Conservation (phyloP, 2,113 vertebrate genomes). For the Gulo gulo region DNA sequence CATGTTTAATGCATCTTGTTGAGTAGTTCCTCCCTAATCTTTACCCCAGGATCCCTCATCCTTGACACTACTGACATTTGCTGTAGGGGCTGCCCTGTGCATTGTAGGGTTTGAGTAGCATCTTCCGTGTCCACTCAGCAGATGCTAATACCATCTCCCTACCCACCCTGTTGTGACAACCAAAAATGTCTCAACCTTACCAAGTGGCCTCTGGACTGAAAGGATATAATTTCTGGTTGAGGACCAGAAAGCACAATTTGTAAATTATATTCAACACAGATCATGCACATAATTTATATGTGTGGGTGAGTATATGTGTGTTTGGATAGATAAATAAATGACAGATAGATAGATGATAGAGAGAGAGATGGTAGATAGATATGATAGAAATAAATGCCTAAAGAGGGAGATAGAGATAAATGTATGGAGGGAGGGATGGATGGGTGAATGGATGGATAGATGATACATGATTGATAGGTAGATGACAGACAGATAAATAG, state of each 20-base stretch:
- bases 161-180: neutral
- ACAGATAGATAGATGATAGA: neutral
- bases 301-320: neutral
- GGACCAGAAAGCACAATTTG: neutral
- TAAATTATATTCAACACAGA: neutral
- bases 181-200: neutral
- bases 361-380: neutral
- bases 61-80: neutral
- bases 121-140: no score
- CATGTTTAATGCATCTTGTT: neutral
- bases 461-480: neutral
- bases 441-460: neutral
- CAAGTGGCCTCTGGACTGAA: neutral
- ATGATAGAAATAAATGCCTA: neutral
- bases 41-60: neutral
- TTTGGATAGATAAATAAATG: neutral
- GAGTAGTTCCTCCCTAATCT: neutral
- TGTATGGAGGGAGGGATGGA: neutral
- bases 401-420: neutral
- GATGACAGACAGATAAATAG: neutral
- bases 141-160: no score
- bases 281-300: neutral
- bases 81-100: no score
- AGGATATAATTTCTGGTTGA: neutral
- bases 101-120: rapidly evolving